Evolutionary conservation across 2,113 vertebrate species (phyloP), one percentile per base, ranked within the genome.

Genomic region (Ornithorhynchus anatinus): DNA sequence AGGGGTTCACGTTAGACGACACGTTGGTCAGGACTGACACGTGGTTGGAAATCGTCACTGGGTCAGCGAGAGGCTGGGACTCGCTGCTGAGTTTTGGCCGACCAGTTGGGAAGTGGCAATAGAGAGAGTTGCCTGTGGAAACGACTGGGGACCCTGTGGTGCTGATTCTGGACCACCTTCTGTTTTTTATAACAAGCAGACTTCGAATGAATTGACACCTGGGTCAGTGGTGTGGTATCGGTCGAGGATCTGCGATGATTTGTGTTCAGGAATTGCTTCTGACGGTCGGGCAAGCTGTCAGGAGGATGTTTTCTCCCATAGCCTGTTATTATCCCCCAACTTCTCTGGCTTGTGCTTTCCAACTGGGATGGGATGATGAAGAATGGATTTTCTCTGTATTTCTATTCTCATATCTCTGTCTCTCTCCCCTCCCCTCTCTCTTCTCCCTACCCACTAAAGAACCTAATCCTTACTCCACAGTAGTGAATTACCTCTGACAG

Each of bases 1-100:
- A 43, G n/a, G 12, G 8, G 12, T 3, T 3, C 12, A n/a, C n/a
- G 37, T n/a, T n/a, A 8, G 6, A 1, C 4, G 22, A 11, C n/a
- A 56, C 20, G n/a, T 44, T 36, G 5, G 51, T 27, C 35, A 44
- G 10, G 25, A 50, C 25, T 14, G 25, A 27, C 14, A 27, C 47
- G 19, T 17, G 17, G 45, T 16, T 29, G 23, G 45, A 13, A 7
- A 8, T 7, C 14, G 13, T 11, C 15, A 23, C 4, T 1, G 11
- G 9, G 19, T n/a, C n/a, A n/a, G n/a, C n/a, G 6, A 2, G 47
- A 10, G 47, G 13, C 25, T 50, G 47, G 15, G 15, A 27, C 23
- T 29, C 23, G 47, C n/a, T 13, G 29, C 25, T 50, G 25, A 50
- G 25, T 31, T 44, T 9, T 50, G 25, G 47, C 25, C 9, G 15